Base-by-base conservation (phyloP, 2,113 vertebrate species). In the Anolis sagrei region DNA sequence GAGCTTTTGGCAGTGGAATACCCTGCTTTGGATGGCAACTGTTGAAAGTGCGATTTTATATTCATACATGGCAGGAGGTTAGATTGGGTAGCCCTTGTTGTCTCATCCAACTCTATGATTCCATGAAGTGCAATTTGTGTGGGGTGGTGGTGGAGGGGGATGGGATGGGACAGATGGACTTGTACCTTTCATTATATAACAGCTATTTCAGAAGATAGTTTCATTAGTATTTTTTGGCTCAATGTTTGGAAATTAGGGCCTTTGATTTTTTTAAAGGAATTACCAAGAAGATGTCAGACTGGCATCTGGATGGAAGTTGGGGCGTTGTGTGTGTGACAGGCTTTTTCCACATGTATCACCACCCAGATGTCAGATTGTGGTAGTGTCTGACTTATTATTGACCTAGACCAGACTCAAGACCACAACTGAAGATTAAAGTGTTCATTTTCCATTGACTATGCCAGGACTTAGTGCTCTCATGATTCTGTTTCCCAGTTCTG, bases 391-490 rank as follows among this genome's bases (percentile, higher is more conserved):
- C 82, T 79, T 88, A 79, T 93, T 91, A 88, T 68, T 79, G 83
- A 89, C 64, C 54, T 90, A 81, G 76, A 83, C 79, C 90, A 86
- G 82, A 90, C 81, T 92, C 88, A 93, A 91, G 92, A 10, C 70
- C 78, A 29, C 18, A 72, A 44, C 81, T 0, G 0, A 87, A 92
- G 79, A 88, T 91, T 90, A 90, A 93, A 81, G 44, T 36, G 86
- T 95, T 90, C 88, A 90, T 86, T 79, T 87, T 83, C 49, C 82
- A 0, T 75, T 77, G 72, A 82, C 81, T 84, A 85, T 0, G 83
- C 89, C 90, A 92, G 74, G 1, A 4, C 90, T 90, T 81, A 36
- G 81, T 88, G 75, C 78, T 94, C 87, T 89, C 32, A 66, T 82
- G 79, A 27, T 23, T 84, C 1, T 79, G 66, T 86, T 90, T 92